These are phyloP conservation scores for Toxostoma redivivum DNA, from an alignment of 2,113 vertebrate species.

Conservation along the genomic window DNA sequence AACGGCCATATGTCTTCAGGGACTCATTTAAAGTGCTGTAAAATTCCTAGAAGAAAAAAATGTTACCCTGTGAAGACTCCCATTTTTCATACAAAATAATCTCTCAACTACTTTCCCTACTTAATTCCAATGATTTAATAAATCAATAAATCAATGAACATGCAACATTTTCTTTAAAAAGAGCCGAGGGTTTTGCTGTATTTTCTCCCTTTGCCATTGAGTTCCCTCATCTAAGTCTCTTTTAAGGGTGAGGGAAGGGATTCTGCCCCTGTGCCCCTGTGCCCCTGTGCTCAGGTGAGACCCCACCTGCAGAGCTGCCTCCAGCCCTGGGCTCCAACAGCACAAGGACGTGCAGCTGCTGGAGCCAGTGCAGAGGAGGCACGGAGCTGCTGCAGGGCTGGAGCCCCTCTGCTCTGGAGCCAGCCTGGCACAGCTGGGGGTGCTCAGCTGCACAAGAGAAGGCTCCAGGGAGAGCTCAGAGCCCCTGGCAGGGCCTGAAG, in stretches of 20 bases:
- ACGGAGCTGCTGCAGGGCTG: background rate
- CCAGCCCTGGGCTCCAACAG: background rate
- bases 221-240: background rate
- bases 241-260: background rate
- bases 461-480: background rate
- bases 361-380: background rate
- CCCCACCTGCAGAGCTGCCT: background rate
- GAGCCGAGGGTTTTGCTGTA: accelerated
- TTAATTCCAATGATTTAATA: background rate
- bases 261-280: background rate
- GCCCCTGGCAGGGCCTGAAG: too few species aligned
- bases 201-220: background rate
- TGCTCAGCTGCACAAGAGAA: background rate
- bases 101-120: background rate
- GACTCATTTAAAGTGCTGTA: background rate
- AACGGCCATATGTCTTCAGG: accelerated
- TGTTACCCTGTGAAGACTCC: background rate
- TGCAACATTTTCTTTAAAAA: background rate
- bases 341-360: background rate
- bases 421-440: too few species aligned
- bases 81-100: background rate
- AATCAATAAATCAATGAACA: background rate
- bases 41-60: background rate
- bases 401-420: too few species aligned
- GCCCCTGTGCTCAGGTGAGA: background rate